Evolutionary conservation across 2,888 invertebrate genomes (phyloP).

Genomic region (Trichopoda pennipes): DNA sequence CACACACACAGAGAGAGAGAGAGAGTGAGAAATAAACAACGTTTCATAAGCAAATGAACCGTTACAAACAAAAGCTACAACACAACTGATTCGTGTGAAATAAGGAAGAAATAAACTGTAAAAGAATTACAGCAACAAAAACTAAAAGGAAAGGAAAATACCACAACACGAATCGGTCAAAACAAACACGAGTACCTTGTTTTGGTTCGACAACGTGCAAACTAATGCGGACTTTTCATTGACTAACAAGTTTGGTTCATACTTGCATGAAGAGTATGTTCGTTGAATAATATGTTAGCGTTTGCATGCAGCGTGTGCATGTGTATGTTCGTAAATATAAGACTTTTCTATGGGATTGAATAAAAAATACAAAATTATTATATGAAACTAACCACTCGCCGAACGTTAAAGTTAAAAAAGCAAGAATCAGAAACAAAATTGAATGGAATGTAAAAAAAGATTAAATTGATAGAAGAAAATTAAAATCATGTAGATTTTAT

Average conservation of each 20-base stretch:
- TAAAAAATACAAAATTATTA: conserved; percentile 11
- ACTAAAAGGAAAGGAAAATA: conserved; percentile 35
- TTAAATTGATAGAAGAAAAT: conserved; percentile 15
- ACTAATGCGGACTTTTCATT: conserved; percentile 54
- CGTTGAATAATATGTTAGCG: neutral
- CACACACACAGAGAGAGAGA: too few relatives aligned
- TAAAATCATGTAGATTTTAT: too few relatives aligned
- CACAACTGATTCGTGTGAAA: conserved; percentile 60
- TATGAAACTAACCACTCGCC: conserved; percentile 47
- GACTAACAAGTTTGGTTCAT: conserved; percentile 35
- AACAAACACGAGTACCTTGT: conserved; percentile 24
- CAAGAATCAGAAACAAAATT: conserved; percentile 12
- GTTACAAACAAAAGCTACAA: conserved; percentile 67
- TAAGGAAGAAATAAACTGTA: conserved; percentile 32
- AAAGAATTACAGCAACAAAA: conserved; percentile 45
- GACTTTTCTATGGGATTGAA: neutral
- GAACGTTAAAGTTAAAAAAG: conserved; percentile 27
- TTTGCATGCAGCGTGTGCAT: neutral
- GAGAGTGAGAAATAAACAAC: conserved; percentile 29
- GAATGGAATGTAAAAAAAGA: neutral
- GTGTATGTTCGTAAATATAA: neutral
- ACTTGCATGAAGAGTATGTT: conserved; percentile 34
- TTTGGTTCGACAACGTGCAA: conserved; percentile 66
- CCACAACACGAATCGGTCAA: conserved; percentile 18
- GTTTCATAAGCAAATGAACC: conserved; percentile 61